Evolutionary conservation across 2,113 vertebrate genomes (phyloP).

Genomic region (Genyomyrus donnyi): DNA sequence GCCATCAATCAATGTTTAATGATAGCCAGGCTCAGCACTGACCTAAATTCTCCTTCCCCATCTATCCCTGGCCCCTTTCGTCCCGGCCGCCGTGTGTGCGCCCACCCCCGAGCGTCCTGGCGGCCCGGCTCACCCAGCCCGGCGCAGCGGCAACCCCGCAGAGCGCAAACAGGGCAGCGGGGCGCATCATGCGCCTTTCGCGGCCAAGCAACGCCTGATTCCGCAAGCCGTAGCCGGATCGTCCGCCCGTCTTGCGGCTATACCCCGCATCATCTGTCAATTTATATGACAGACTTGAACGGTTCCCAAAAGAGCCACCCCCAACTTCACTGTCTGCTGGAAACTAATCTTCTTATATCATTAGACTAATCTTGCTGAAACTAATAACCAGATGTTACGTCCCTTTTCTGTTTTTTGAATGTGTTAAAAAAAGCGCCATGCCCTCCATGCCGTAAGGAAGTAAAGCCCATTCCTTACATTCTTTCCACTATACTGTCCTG

Average conservation of each 20-base stretch:
- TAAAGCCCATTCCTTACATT: neutral
- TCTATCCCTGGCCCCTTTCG: neutral
- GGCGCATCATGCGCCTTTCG: neutral
- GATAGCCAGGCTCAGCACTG: conserved; percentile 2
- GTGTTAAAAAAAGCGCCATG: conserved; percentile 22
- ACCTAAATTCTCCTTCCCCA: neutral
- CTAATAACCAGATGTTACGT: conserved; percentile 95
- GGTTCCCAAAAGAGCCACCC: neutral
- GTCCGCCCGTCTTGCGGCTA: neutral
- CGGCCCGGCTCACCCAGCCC: neutral
- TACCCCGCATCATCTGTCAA: conserved; percentile 2
- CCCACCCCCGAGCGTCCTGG: neutral
- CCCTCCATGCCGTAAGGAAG: neutral
- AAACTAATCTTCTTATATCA: conserved; percentile 97
- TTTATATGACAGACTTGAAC: conserved; percentile 5
- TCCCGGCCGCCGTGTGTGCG: neutral
- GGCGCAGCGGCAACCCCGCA: neutral
- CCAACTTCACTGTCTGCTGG: conserved; percentile 46
- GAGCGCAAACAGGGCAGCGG: neutral
- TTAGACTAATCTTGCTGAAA: conserved; percentile 93
- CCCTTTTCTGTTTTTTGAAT: conserved; percentile 57
- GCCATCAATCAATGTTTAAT: conserved; percentile 6
- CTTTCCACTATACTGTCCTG: neutral
- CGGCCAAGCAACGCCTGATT: neutral
- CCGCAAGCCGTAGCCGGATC: neutral